Conservation (phyloP, 2,888 invertebrate genomes). For the Tenthredo amoena region DNA sequence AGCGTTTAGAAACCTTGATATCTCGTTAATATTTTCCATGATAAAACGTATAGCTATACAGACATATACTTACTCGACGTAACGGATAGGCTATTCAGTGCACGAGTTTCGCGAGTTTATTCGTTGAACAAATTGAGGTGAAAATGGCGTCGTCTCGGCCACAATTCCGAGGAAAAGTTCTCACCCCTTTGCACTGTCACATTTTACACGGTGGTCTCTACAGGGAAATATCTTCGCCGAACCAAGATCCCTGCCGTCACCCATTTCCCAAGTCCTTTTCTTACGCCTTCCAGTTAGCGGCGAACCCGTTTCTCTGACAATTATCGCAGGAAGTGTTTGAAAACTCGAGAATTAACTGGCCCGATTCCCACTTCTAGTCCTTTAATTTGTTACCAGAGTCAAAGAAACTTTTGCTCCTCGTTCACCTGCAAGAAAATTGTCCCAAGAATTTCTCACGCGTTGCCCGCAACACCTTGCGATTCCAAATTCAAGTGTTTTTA, state of each 20-base stretch:
- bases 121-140: slow-evolving; percentile 23
- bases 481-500: not conserved
- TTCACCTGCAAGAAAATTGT: not conserved
- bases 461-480: not conserved
- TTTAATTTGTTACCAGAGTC: slow-evolving; percentile 21
- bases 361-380: slow-evolving; percentile 1
- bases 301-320: slow-evolving; percentile 4
- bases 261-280: slow-evolving; percentile 22
- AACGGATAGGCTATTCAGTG: slow-evolving; percentile 5
- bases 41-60: not conserved
- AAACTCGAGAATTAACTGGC: slow-evolving; percentile 37
- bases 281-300: slow-evolving; percentile 20
- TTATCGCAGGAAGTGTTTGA: slow-evolving; percentile 39
- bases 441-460: not conserved
- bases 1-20: not conserved
- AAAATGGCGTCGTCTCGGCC: slow-evolving; percentile 14
- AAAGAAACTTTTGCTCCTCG: slow-evolving; percentile 2
- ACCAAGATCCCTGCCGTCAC: not conserved
- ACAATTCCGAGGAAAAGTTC: slow-evolving; percentile 26
- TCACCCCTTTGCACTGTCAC: slow-evolving; percentile 29
- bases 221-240: slow-evolving; percentile 22
- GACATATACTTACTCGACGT: not conserved
- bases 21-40: not conserved
- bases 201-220: slow-evolving; percentile 34
- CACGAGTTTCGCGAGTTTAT: slow-evolving; percentile 33